phyloP scores from a whole-genome alignment of 2,113 vertebrate genomes.

The Tringa solitaria region DNA sequence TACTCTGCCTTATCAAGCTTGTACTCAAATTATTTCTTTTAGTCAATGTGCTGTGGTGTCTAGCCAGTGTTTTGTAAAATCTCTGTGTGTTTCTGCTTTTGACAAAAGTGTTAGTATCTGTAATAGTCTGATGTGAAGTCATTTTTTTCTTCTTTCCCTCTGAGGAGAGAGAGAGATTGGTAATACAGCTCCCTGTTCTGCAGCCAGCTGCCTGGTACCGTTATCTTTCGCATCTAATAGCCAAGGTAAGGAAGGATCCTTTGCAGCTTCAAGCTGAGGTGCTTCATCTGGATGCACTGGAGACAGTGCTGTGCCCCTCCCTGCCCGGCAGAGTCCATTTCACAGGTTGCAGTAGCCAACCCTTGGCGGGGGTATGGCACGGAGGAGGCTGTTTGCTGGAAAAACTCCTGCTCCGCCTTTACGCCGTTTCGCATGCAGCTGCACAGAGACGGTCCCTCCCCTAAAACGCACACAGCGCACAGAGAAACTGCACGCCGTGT shows the following conservation, averaged over 20 bases:
- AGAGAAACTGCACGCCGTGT: background rate
- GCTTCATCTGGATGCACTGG: background rate
- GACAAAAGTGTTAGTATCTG: background rate
- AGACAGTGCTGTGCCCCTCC: background rate
- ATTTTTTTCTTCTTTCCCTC: background rate
- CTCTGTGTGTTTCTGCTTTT: slow-evolving; percentile 28
- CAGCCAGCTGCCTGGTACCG: background rate
- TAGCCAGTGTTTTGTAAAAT: slow-evolving; percentile 39
- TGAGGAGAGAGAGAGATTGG: background rate
- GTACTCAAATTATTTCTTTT: slow-evolving; percentile 6
- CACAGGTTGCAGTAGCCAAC: fast-evolving
- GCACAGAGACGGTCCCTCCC: background rate
- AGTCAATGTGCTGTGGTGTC: slow-evolving; percentile 2
- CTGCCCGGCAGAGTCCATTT: background rate
- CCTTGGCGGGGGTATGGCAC: background rate
- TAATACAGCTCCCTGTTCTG: background rate
- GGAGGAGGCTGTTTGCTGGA: background rate
- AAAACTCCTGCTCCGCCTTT: background rate
- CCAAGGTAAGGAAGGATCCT: background rate
- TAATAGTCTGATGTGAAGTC: background rate
- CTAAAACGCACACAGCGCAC: background rate
- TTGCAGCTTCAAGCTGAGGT: background rate
- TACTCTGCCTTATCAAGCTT: slow-evolving; percentile 44
- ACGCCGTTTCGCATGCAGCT: background rate
- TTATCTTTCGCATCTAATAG: background rate